A percentile compares a stretch with the other conserved stretches of the same genome.
Evolutionary conservation across 2,888 invertebrate species (phyloP).

Genomic region (Leucophenga maculata): DNA sequence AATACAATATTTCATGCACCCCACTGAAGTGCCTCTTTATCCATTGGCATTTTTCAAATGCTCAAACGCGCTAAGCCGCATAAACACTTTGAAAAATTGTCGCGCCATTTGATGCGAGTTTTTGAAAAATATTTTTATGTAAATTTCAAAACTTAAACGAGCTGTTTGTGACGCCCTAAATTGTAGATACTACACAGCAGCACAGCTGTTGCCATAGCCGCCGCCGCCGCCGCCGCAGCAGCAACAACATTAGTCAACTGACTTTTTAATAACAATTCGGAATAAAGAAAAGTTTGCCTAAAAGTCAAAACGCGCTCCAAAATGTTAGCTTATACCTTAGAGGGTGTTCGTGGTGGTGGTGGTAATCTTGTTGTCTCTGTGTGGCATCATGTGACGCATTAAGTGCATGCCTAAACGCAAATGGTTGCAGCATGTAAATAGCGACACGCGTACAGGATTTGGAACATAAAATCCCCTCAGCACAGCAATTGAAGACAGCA

Average conservation of each 20-base stretch:
- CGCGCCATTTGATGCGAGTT: background rate
- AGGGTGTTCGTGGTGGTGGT: background rate
- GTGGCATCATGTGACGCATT: conserved; percentile 26
- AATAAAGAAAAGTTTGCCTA: background rate
- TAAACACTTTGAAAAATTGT: conserved; percentile 25
- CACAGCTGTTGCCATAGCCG: conserved; percentile 15
- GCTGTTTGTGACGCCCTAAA: background rate
- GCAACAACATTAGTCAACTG: conserved; percentile 14
- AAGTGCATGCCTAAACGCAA: conserved; percentile 43
- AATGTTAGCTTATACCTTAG: conserved; percentile 1
- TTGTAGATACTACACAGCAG: background rate
- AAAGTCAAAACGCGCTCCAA: background rate
- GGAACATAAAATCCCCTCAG: conserved; percentile 32
- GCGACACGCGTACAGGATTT: conserved; percentile 62
- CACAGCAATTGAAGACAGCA: background rate
- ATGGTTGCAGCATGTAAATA: conserved; percentile 56
- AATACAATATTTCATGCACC: background rate
- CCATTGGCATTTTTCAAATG: background rate
- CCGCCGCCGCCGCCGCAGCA: conserved; percentile 7
- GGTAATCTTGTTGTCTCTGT: background rate
- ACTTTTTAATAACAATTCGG: conserved; percentile 10
- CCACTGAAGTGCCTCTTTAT: too few relatives aligned
- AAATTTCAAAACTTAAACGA: conserved; percentile 6
- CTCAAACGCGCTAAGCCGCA: conserved; percentile 7
- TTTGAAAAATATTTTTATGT: conserved; percentile 20